Evolutionary conservation across 2,113 vertebrate species (phyloP).

Genomic region (Carlito syrichta): DNA sequence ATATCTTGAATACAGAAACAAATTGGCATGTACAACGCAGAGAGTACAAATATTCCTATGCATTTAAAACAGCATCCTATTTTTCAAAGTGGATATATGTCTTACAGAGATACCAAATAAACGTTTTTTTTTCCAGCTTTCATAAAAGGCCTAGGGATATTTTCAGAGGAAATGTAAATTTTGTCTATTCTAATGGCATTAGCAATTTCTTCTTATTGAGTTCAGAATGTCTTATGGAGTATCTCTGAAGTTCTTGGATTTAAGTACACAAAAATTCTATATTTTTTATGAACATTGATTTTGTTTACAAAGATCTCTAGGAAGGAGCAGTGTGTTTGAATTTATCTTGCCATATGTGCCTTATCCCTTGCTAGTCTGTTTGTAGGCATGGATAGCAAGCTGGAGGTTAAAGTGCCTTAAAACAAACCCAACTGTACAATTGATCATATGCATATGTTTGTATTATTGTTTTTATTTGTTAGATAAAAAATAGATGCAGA

Average conservation of each 20-base stretch:
- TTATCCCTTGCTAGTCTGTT: not conserved
- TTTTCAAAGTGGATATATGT: not conserved
- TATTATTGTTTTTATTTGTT: not conserved
- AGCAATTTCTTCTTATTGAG: not conserved
- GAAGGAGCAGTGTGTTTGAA: not conserved
- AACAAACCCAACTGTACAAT: not conserved
- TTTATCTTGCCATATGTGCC: not conserved
- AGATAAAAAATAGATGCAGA: not conserved
- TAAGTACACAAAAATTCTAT: not conserved
- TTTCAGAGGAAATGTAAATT: not conserved
- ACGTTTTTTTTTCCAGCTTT: not conserved
- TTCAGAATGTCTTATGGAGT: not conserved
- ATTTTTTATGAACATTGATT: constrained; percentile 12
- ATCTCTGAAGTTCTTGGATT: not conserved
- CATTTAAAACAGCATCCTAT: not conserved
- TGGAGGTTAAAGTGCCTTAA: not conserved
- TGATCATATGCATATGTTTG: not conserved
- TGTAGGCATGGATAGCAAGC: not conserved
- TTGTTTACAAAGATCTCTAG: constrained; percentile 27
- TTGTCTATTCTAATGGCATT: not conserved
- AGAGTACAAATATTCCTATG: not conserved
- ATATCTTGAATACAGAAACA: not conserved
- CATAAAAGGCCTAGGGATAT: not conserved
- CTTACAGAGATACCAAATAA: not conserved
- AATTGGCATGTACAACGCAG: not conserved